Base-by-base conservation (phyloP, 2,888 invertebrate genomes). In the Amaurobius ferox region DNA sequence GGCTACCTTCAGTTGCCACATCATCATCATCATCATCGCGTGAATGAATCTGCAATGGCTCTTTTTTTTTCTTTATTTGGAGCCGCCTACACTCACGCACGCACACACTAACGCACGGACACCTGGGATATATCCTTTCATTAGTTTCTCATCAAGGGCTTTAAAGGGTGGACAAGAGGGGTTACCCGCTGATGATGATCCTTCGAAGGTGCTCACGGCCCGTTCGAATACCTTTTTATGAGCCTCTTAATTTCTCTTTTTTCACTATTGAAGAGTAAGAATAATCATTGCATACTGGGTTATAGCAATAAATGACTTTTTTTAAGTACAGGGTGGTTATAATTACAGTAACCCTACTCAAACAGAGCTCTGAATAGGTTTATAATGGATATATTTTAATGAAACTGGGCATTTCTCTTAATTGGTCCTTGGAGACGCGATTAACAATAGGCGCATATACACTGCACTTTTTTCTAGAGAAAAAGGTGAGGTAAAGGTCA, bases 1-100 rank as follows among this genome's bases (percentile, higher is more conserved):
- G 79, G 79, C 71, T 71, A 79, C 64, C 62, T 44, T 64, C 71
- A 44, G 79, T 71, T 79, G 71, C 71, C 79, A 79, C 62, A 71
- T 62, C 40, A 68, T 78, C 39, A 39, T 61, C 32, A 44, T 44
- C 44, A 16, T 44, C 44, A 67, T 64, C 70, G 79, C 79, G 79
- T 79, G 79, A 79, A 35, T 62, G 71, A 68, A 72, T 79, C 72
- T 11, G 55, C 35, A 28, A 79, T 71, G 72, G 19, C 40, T 68
- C 32, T 66, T 39, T 39, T 55, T 55, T 16, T 44, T 16, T 55
- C 23, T 55, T 55, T 68, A 68, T 68, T 68, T 68, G 68, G 68
- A 68, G 68, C 68, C 68, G 32, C 68, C 68, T 68, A 68, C 67
- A 67, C 68, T 13, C 19, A 11, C 64, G 30, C 64, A 30, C 64